These are phyloP conservation scores for Istiophorus platypterus DNA, from an alignment of 2,113 vertebrate species.

Conservation along the genomic window DNA sequence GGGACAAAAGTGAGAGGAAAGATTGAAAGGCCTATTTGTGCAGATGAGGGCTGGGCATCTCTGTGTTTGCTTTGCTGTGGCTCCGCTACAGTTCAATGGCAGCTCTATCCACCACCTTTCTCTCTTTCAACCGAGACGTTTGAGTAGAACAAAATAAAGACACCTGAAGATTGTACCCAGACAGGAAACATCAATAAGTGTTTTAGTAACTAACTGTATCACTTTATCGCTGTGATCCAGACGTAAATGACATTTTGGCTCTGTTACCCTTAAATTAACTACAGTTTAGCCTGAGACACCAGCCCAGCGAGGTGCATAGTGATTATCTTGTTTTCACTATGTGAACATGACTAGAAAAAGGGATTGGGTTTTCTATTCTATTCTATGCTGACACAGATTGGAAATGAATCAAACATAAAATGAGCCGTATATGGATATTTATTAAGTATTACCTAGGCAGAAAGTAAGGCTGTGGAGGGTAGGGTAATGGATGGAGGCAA, in stretches of 20 bases:
- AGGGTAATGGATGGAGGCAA: neutral
- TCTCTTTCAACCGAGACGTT: conserved; percentile 52
- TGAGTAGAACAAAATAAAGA: conserved; percentile 47
- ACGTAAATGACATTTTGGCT: conserved; percentile 49
- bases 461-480: too few relatives aligned
- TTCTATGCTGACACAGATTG: neutral
- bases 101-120: conserved; percentile 62
- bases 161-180: conserved; percentile 37
- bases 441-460: neutral
- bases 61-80: conserved; percentile 75
- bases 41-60: conserved; percentile 59
- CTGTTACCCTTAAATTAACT: conserved; percentile 59
- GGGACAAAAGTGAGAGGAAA: conserved; percentile 78
- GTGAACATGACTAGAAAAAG: conserved; percentile 57
- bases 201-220: conserved; percentile 36
- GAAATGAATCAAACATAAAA: neutral
- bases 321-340: conserved; percentile 61
- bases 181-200: conserved; percentile 28
- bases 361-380: conserved; percentile 1
- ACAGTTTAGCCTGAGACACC: conserved; percentile 36
- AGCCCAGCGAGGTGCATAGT: conserved; percentile 23
- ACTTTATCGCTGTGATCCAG: conserved; percentile 39
- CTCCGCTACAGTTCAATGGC: conserved; percentile 67
- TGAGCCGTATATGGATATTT: neutral
- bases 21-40: conserved; percentile 82